These are phyloP conservation scores for Apostichopus parvimensis DNA, from an alignment of 35 echinoderm and acorn worm genomes.

Conservation along the genomic window DNA sequence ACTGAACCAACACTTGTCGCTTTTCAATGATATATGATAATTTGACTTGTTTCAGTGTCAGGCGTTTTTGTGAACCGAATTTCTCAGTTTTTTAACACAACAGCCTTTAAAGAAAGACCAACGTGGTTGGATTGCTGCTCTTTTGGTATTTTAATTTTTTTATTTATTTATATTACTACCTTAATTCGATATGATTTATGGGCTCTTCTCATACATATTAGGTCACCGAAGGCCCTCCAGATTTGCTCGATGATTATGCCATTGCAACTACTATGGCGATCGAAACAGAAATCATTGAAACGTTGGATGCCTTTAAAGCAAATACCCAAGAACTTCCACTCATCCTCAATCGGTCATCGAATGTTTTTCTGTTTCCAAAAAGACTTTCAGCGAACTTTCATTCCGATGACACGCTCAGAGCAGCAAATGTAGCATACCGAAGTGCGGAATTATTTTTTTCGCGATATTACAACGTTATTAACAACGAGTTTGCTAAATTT, in stretches of 20 bases:
- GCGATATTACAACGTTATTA: conserved; percentile 3
- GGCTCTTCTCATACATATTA: not conserved
- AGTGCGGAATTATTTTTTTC: not conserved
- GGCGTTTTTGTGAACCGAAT: no score
- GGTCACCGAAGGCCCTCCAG: not conserved
- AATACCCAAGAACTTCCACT: not conserved
- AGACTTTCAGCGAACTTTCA: not conserved
- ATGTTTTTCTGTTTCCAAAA: not conserved
- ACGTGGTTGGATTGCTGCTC: no score
- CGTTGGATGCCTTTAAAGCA: not conserved
- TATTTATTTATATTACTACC: not conserved
- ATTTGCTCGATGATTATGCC: not conserved
- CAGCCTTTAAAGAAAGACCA: no score
- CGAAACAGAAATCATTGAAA: not conserved
- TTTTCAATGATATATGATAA: no score
- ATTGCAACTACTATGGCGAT: conserved; percentile 16
- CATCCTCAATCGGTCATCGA: not conserved
- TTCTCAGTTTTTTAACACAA: no score
- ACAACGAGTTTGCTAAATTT: not conserved
- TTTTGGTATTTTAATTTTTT: no score
- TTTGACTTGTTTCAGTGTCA: no score
- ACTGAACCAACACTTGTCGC: no score
- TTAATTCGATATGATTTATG: not conserved
- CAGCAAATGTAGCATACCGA: not conserved
- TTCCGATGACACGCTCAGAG: not conserved